Evolutionary conservation across 2,888 invertebrate genomes (phyloP).

Genomic region (Dynastes hyllus): DNA sequence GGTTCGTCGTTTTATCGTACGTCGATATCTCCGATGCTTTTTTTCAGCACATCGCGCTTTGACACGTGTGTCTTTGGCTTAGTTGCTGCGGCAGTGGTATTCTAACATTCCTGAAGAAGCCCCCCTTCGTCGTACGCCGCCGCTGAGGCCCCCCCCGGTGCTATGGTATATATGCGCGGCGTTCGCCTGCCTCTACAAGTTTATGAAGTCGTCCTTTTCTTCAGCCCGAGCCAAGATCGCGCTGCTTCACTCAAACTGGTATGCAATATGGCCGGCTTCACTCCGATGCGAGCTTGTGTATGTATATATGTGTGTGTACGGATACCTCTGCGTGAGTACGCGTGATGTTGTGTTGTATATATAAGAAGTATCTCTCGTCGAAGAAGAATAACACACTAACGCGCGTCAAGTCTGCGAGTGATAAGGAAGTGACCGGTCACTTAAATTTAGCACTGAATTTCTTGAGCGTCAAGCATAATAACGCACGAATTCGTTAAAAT

Average conservation of each 20-base stretch:
- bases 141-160: constrained; percentile 59
- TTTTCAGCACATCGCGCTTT: constrained; percentile 49
- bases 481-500: too few species aligned
- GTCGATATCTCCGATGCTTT: constrained; percentile 30
- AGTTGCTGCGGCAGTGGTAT: constrained; percentile 63
- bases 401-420: background rate
- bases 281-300: constrained; percentile 13
- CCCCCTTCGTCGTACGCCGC: constrained; percentile 62
- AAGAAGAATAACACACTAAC: background rate
- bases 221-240: constrained; percentile 56
- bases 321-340: background rate
- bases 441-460: too few species aligned
- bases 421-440: background rate
- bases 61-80: constrained; percentile 66
- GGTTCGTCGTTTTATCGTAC: constrained; percentile 42
- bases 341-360: background rate
- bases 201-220: constrained; percentile 66
- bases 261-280: constrained; percentile 72
- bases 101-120: constrained; percentile 69
- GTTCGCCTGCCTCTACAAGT: constrained; percentile 66
- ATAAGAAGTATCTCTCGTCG: background rate
- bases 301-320: background rate
- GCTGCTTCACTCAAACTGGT: constrained; percentile 68
- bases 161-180: background rate
- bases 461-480: too few species aligned